Conservation (phyloP, 2,797 vertebrate species). For the Cetoscarus ocellatus region DNA sequence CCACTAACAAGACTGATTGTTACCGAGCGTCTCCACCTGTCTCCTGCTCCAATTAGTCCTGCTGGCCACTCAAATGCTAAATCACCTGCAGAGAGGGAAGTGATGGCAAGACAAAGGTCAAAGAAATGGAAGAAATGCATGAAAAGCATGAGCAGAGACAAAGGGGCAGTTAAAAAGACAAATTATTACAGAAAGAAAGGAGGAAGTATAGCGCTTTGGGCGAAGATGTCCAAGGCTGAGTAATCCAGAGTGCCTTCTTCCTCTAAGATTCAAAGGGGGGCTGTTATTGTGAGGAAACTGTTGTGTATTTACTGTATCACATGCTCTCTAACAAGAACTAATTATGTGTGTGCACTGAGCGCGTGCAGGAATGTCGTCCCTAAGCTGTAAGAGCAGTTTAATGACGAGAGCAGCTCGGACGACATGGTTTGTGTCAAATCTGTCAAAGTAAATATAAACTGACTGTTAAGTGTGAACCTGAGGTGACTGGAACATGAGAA, state of each 20-base stretch:
- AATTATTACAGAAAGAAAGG: neutral
- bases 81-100: slow-evolving; percentile 73
- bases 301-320: slow-evolving; percentile 72
- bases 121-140: slow-evolving; percentile 16
- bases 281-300: slow-evolving; percentile 63
- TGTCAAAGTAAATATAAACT: slow-evolving; percentile 58
- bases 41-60: slow-evolving; percentile 88
- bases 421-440: slow-evolving; percentile 72
- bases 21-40: slow-evolving; percentile 88
- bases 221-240: slow-evolving; percentile 12
- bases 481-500: slow-evolving; percentile 20
- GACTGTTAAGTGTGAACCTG: slow-evolving; percentile 21
- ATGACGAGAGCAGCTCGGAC: slow-evolving; percentile 56
- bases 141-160: slow-evolving; percentile 17
- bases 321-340: slow-evolving; percentile 72
- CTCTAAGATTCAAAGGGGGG: slow-evolving; percentile 57
- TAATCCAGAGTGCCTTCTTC: slow-evolving; percentile 39
- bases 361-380: slow-evolving; percentile 68
- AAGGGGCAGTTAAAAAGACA: slow-evolving; percentile 2
- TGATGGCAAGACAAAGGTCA: slow-evolving; percentile 57
- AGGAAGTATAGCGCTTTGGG: neutral
- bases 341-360: slow-evolving; percentile 60
- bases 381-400: slow-evolving; percentile 68
- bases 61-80: slow-evolving; percentile 84
- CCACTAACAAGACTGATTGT: slow-evolving; percentile 90